Base-by-base conservation (phyloP, 1,140 invertebrate species). In the Drosophila bocki region DNA sequence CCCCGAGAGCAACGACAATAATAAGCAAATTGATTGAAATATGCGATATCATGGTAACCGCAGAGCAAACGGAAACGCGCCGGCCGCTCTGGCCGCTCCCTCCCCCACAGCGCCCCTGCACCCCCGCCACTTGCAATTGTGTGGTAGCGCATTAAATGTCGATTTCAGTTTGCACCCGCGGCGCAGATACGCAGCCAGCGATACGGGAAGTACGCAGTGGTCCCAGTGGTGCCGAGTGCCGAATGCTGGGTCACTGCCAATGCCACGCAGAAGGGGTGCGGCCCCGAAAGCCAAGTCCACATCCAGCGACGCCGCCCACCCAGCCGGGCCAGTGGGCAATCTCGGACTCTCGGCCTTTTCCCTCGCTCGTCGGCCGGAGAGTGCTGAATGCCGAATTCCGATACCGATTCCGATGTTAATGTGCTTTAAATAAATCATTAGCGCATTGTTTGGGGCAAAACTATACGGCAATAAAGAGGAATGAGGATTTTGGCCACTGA, bases 1-100 rank as follows among this genome's bases (percentile, higher is more conserved):
- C 85, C 84, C 84, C 84, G 64, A 88, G 72, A 87, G 83, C 83
- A 78, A 80, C 82, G 82, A 80, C 78, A 87, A 88, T 84, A 88
- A 88, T 90, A 88, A 90, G 85, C 87, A 90, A 90, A 87, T 87
- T 90, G 85, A 90, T 90, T 90, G 85, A 90, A 88, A 90, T 90
- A 84, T 90, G 85, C 85, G 85, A 90, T 90, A 90, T 90, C 85
- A 90, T 85, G 82, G 77, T 75, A 78, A 62, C 81, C 78, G 70
- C 78, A 79, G 63, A 82, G 56, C 67, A 80, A 91, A 80, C 85
- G 86, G 84, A 88, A 90, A 85, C 79, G 75, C 56, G 32, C 59
- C 22, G 45, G 64, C 64, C 60, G 65, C 54, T 61, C 50, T 7
- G 48, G 12, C 60, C 54, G 22, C 53, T 50, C 33, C 35, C 37